Base-by-base conservation (phyloP, 2,888 invertebrate species). In the Patella ulyssiponensis region DNA sequence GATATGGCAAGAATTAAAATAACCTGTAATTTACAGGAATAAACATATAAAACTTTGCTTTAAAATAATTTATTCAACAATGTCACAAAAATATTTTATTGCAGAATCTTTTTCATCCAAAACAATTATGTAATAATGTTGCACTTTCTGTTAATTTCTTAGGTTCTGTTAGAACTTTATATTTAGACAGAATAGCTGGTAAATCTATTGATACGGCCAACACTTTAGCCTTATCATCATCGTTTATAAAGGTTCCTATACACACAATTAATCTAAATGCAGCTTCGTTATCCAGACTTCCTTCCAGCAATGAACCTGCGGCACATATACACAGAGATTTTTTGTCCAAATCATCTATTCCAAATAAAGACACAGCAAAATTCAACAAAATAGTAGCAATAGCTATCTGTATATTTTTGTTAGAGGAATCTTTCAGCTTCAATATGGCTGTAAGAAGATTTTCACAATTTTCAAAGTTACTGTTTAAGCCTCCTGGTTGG, bases 251-350 rank as follows among this genome's bases (percentile, higher is more conserved):
- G 0, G 96, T 96, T 72, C 96, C 96, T 53, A 96, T 91, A 0
- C 95, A 95, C 23, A 97, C 95, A 23, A 97, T 93, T 44, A 94
- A 92, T 88, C 97, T 94, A 92, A 94, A 96, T 78, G 94, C 94
- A 0, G 96, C 96, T 90, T 96, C 96, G 0, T 93, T 92, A 73
- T 95, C 89, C 69, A 94, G 90, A 80, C 93, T 93, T 1, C 94
- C 87, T 44, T 85, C 82, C 15, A 86, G 74, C 3, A 85, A 54
- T 69, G 82, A 83, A 3, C 82, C 83, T 2, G 83, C 83, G 0
- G 87, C 88, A 9, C 84, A 77, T 74, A 90, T 76, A 80, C 87
- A 86, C 77, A 86, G 84, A 1, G 88, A 85, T 80, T 88, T 89
- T n/a, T 83, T 87, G 54, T 89, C 90, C 15, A 83, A 80, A 77